phyloP scores from a whole-genome alignment of 1,140 invertebrate species.

The Teleopsis dalmanni region DNA sequence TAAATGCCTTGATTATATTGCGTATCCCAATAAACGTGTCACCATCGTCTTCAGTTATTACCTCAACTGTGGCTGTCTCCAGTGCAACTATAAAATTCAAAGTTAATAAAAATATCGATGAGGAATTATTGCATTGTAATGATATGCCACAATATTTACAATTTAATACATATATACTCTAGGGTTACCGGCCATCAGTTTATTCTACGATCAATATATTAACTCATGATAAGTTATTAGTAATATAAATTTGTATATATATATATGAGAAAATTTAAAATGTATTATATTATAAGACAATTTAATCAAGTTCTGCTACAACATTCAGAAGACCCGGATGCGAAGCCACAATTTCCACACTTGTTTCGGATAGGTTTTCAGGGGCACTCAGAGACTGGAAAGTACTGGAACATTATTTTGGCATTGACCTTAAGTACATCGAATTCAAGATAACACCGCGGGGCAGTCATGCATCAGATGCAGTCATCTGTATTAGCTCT shows the following conservation, averaged over 20 bases:
- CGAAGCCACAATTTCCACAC: too few species aligned
- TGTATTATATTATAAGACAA: too few species aligned
- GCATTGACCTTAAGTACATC: too few species aligned
- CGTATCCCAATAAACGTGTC: conserved; percentile 1
- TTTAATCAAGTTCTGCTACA: too few species aligned
- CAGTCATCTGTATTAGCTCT: too few species aligned
- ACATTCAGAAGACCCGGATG: too few species aligned
- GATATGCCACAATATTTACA: conserved; percentile 78
- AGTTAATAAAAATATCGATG: not conserved
- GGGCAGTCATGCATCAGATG: too few species aligned
- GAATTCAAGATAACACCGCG: too few species aligned
- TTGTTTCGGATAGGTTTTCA: too few species aligned
- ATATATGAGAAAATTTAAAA: not conserved
- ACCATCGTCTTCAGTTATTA: not conserved
- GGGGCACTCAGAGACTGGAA: too few species aligned
- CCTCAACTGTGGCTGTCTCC: conserved; percentile 7
- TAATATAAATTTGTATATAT: not conserved
- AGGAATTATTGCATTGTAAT: conserved; percentile 54
- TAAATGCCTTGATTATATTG: too few species aligned
- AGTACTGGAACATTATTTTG: too few species aligned
- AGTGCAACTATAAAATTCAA: not conserved
- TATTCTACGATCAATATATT: conserved; percentile 87
- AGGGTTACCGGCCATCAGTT: conserved; percentile 75
- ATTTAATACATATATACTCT: conserved; percentile 77
- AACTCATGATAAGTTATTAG: conserved; percentile 66